Evolutionary conservation across 2,888 invertebrate species (phyloP), one percentile per base, ranked within the genome.

Genomic region (Boloria selene): DNA sequence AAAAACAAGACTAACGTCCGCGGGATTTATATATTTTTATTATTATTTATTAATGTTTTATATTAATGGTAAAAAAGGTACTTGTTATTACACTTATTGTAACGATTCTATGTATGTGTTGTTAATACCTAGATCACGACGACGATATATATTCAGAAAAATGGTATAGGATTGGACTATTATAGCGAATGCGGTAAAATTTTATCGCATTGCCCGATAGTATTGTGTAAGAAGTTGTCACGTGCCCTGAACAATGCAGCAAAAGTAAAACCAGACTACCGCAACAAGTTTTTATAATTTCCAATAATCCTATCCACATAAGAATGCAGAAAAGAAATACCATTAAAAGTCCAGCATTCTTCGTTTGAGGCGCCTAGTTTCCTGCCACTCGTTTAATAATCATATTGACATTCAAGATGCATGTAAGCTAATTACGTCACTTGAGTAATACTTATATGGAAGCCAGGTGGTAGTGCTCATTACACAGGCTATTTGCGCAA

Each of bases 391-490:
- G 67, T 70, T 69, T 61, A 70, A 69, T 69, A 69, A 71, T 65
- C 59, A 60, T 71, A 72, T 68, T 69, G 68, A 67, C 71, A 72
- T 74, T 71, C 70, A 72, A 74, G 72, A 70, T 65, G 67, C 69
- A 67, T 66, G 65, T 69, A 67, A 70, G 64, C 67, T 70, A 70
- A 74, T 72, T 73, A 74, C 74, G 69, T 72, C 73, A 73, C 74
- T 67, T 62, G 68, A 72, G 69, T 64, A 67, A 60, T 64, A 65
- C 72, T 61, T 73, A 74, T 72, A 75, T 72, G 74, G 75, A 72
- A 71, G 69, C 68, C 74, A 73, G 73, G 72, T 73, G 73, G 72
- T 65, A 61, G 61, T 66, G 55, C 61, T 56, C 66, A 69, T 72
- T 73, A 71, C 63, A 69, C 69, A 67, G 68, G 63, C 65, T 67